Evolutionary conservation across 2,113 vertebrate genomes (phyloP).

Genomic region (Tamias sibiricus): DNA sequence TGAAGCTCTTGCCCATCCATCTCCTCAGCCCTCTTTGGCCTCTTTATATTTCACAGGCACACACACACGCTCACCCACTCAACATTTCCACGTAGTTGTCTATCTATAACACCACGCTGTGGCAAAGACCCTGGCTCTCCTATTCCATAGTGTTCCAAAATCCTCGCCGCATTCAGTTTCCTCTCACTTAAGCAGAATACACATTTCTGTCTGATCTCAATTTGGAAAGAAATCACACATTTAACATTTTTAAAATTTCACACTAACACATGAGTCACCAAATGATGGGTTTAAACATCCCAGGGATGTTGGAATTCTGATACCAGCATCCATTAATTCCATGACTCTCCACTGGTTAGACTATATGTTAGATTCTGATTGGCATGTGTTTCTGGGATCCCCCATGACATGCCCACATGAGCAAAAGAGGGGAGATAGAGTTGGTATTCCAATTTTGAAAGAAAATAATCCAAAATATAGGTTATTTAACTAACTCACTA

Average conservation of each 20-base stretch:
- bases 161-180: neutral
- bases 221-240: conserved; percentile 67
- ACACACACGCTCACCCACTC: neutral
- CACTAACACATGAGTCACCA: conserved; percentile 20
- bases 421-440: neutral
- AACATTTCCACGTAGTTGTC: neutral
- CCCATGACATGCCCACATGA: neutral
- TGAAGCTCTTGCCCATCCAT: neutral
- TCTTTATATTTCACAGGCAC: neutral
- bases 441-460: neutral
- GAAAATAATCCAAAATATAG: neutral
- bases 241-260: conserved; percentile 62
- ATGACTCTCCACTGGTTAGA: neutral
- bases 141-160: neutral
- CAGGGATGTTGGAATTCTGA: neutral
- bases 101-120: neutral
- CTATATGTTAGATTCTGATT: neutral
- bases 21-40: neutral
- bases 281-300: neutral
- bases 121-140: neutral
- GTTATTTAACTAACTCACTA: neutral
- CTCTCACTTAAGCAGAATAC: conserved; percentile 43
- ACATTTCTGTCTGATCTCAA: conserved; percentile 54
- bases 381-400: neutral
- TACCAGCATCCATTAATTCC: neutral